These are phyloP conservation scores for Malthinus seriepunctatus DNA, from an alignment of 2,888 invertebrate species.

Conservation along the genomic window DNA sequence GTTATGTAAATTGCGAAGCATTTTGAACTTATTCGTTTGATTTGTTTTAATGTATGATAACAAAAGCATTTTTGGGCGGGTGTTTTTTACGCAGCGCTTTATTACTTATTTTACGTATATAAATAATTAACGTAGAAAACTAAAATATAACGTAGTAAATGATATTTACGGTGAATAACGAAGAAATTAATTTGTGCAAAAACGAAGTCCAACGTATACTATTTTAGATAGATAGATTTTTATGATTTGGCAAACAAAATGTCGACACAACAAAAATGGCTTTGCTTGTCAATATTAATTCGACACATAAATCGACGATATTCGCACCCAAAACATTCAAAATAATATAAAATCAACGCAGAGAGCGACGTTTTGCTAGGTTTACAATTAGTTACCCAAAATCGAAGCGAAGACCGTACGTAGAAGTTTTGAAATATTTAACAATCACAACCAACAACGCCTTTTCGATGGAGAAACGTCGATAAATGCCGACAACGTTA, in stretches of 20 bases:
- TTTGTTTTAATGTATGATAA: constrained; percentile 14
- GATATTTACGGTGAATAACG: constrained; percentile 15
- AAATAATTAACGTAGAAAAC: constrained; percentile 24
- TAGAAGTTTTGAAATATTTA: constrained; percentile 17
- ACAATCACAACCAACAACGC: constrained; percentile 20
- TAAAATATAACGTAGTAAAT: constrained; percentile 22
- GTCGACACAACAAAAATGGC: constrained; percentile 46
- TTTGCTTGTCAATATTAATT: constrained; percentile 40
- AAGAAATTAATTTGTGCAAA: constrained; percentile 20
- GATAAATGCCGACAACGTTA: background rate
- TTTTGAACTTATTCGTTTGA: constrained; percentile 18
- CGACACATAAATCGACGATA: constrained; percentile 46
- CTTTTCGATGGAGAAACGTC: background rate
- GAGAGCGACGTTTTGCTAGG: constrained; percentile 52
- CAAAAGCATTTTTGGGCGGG: constrained; percentile 23
- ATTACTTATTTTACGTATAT: background rate
- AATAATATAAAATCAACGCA: constrained; percentile 47
- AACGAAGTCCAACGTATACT: constrained; percentile 23
- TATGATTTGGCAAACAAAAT: constrained; percentile 41
- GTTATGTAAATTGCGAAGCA: constrained; percentile 25
- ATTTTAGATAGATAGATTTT: background rate
- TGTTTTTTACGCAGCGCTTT: constrained; percentile 18
- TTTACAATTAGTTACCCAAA: constrained; percentile 55
- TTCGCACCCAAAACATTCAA: constrained; percentile 53
- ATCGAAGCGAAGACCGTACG: constrained; percentile 47